phyloP scores from a whole-genome alignment of 2,797 vertebrate species.

The Galagoides demidoff region DNA sequence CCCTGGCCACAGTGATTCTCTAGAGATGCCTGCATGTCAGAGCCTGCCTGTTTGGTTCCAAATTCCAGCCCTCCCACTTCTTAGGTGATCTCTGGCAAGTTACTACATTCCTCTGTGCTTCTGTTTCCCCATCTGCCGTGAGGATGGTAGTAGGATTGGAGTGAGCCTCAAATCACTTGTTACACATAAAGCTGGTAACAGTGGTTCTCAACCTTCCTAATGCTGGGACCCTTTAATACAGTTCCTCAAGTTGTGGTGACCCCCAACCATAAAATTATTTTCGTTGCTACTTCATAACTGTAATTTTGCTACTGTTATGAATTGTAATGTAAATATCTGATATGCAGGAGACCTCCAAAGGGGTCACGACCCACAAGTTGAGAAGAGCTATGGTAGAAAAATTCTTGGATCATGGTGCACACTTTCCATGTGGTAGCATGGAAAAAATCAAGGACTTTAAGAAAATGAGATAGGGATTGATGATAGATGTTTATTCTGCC shows the following conservation, averaged over 20 bases:
- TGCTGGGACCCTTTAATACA: too few relatives aligned
- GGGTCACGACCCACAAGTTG: too few relatives aligned
- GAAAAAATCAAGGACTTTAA: background rate
- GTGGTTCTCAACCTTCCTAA: too few relatives aligned
- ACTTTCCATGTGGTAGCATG: background rate
- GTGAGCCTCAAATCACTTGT: background rate
- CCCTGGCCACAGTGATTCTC: background rate
- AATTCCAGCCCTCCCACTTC: background rate
- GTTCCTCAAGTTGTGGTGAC: too few relatives aligned
- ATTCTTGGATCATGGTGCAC: background rate
- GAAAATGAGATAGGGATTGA: background rate
- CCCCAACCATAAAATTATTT: too few relatives aligned
- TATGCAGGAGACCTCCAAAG: too few relatives aligned
- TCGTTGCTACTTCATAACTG: too few relatives aligned
- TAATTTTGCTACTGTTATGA: too few relatives aligned
- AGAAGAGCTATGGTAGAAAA: background rate
- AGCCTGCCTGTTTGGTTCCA: background rate
- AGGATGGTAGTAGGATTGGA: background rate
- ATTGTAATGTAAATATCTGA: too few relatives aligned
- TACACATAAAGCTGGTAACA: background rate
- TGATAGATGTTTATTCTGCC: background rate
- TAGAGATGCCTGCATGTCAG: background rate
- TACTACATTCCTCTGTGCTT: background rate
- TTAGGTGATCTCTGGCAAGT: background rate
- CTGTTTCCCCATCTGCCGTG: background rate